Evolutionary conservation across 2,113 vertebrate genomes (phyloP).

Genomic region (Dasyurus viverrinus): DNA sequence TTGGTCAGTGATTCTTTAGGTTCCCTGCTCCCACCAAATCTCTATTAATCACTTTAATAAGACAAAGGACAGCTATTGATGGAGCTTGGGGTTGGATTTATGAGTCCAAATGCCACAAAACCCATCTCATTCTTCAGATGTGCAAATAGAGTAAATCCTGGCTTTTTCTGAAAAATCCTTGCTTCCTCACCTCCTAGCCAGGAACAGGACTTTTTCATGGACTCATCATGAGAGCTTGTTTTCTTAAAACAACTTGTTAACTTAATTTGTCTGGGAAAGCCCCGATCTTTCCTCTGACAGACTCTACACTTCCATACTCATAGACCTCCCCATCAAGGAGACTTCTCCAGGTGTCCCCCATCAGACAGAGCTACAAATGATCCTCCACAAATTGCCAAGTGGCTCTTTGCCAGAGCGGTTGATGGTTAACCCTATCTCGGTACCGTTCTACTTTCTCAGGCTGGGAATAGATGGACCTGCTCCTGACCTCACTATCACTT

Average conservation of each 20-base stretch:
- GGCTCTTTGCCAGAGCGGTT: background rate
- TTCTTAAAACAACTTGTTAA: background rate
- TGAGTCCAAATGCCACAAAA: slow-evolving; percentile 12
- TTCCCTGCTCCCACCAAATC: background rate
- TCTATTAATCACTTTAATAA: slow-evolving; percentile 26
- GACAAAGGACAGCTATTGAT: background rate
- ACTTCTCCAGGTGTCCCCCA: slow-evolving; percentile 9
- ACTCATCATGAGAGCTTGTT: background rate
- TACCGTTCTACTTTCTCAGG: background rate
- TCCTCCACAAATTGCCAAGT: background rate
- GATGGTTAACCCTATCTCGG: background rate
- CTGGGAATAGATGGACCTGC: slow-evolving; percentile 12
- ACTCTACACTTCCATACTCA: background rate
- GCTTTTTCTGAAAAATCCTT: slow-evolving; percentile 19
- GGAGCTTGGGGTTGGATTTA: slow-evolving; percentile 16
- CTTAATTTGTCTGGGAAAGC: background rate
- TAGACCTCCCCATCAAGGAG: background rate
- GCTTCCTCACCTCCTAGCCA: background rate
- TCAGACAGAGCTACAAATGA: background rate
- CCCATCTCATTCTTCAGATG: slow-evolving; percentile 13
- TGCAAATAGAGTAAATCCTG: background rate
- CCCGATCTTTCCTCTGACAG: background rate
- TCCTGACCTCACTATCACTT: background rate
- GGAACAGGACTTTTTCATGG: slow-evolving; percentile 15
- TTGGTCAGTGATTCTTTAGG: slow-evolving; percentile 25